phyloP scores from a whole-genome alignment of 2,113 vertebrate species.

The Apistogramma diplotaenia region DNA sequence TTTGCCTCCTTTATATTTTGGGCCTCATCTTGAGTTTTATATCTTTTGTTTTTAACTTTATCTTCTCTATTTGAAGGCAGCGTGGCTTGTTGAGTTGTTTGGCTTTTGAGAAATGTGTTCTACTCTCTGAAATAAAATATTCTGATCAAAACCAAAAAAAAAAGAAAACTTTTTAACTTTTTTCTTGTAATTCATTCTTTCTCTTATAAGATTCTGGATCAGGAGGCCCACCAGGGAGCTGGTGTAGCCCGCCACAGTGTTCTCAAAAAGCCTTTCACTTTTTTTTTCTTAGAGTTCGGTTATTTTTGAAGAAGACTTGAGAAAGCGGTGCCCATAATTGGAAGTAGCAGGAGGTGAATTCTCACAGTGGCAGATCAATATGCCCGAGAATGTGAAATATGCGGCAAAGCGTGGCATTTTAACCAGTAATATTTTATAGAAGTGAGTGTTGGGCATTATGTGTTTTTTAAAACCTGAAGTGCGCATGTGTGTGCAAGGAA shows the following conservation, averaged over 20 bases:
- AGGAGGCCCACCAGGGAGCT: conserved; percentile 32
- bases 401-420: conserved; percentile 13
- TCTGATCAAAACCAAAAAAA: conserved; percentile 4
- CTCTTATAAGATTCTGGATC: conserved; percentile 28
- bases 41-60: not conserved
- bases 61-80: not conserved
- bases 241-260: conserved; percentile 38
- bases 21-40: not conserved
- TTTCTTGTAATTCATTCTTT: conserved; percentile 34
- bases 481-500: not conserved
- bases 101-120: not conserved
- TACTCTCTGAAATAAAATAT: conserved; percentile 4
- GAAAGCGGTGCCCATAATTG: conserved; percentile 56
- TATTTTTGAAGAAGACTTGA: conserved; percentile 52
- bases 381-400: conserved; percentile 38
- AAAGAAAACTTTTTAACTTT: conserved; percentile 20
- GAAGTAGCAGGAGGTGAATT: conserved; percentile 56
- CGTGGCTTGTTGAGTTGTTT: not conserved
- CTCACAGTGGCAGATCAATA: conserved; percentile 57
- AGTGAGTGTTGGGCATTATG: not conserved
- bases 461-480: conserved; percentile 6
- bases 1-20: not conserved
- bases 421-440: conserved; percentile 24
- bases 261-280: conserved; percentile 39
- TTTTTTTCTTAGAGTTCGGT: conserved; percentile 16